Conservation (phyloP, 2,113 vertebrate genomes). For the Scophthalmus maximus region DNA sequence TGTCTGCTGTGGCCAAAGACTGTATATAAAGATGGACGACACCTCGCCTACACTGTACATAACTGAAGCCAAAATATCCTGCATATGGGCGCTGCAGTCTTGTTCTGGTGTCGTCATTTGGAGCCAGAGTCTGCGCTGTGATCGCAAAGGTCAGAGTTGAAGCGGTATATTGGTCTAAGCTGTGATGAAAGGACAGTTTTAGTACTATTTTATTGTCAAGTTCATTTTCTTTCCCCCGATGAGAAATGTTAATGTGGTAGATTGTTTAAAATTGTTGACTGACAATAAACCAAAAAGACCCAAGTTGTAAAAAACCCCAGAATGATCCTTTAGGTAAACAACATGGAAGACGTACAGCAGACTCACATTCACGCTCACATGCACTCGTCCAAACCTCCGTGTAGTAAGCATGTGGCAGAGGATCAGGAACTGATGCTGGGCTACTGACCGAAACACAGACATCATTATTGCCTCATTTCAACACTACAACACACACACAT, state of each 20-base stretch:
- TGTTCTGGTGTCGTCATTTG: too few species aligned
- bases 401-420: conserved; percentile 60
- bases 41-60: too few species aligned
- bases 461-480: conserved; percentile 81
- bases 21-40: too few species aligned
- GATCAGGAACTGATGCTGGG: conserved; percentile 73
- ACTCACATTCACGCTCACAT: conserved; percentile 25
- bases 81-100: too few species aligned
- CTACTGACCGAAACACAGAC: conserved; percentile 67
- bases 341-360: conserved; percentile 54
- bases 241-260: not conserved
- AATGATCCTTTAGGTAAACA: conserved; percentile 38
- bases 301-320: conserved; percentile 28
- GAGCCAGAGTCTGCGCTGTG: too few species aligned
- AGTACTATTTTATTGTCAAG: not conserved
- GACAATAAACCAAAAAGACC: not conserved
- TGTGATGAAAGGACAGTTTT: not conserved
- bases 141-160: too few species aligned
- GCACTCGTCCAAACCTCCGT: conserved; percentile 35
- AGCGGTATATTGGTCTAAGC: too few species aligned
- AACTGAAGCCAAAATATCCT: too few species aligned
- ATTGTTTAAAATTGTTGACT: not conserved
- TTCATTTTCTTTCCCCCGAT: not conserved
- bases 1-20: too few species aligned
- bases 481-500: conserved; percentile 67